Conservation (phyloP, 1,140 invertebrate genomes). For the Parasteatoda tepidariorum region DNA sequence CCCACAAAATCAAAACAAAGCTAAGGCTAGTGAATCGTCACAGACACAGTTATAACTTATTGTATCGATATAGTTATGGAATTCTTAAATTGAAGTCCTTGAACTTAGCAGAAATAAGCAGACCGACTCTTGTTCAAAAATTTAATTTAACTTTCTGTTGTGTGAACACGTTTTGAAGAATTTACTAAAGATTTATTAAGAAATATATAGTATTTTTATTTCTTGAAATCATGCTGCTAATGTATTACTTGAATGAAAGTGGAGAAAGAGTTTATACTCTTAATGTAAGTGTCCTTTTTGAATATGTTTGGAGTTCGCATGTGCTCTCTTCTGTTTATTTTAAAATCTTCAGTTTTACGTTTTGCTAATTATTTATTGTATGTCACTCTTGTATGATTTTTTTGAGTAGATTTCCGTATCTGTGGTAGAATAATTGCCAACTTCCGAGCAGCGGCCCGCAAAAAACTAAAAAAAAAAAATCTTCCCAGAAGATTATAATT, state of each 20-base stretch:
- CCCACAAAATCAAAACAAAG: neutral
- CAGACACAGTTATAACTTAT: neutral
- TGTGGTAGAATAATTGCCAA: no score
- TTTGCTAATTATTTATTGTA: no score
- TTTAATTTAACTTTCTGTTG: constrained; percentile 86
- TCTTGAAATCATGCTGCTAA: constrained; percentile 75
- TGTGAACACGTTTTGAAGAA: no score
- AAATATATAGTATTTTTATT: no score
- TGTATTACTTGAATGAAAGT: constrained; percentile 17
- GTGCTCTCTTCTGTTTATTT: neutral
- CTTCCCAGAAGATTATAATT: neutral
- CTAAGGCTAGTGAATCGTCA: neutral
- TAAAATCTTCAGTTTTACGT: neutral
- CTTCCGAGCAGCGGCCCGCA: no score
- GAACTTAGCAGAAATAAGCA: constrained; percentile 66
- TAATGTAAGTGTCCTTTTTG: neutral
- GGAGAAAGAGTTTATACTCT: neutral
- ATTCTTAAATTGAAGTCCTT: no score
- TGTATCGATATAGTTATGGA: neutral
- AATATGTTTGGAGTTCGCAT: no score
- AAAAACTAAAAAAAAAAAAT: no score
- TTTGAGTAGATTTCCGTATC: no score
- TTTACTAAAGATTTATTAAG: no score
- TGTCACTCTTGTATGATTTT: no score
- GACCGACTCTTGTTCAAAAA: constrained; percentile 91